A percentile compares a stretch with the other conserved stretches of the same genome.
phyloP scores from a whole-genome alignment of 2,888 invertebrate genomes.

The Myopa tessellatipennis region DNA sequence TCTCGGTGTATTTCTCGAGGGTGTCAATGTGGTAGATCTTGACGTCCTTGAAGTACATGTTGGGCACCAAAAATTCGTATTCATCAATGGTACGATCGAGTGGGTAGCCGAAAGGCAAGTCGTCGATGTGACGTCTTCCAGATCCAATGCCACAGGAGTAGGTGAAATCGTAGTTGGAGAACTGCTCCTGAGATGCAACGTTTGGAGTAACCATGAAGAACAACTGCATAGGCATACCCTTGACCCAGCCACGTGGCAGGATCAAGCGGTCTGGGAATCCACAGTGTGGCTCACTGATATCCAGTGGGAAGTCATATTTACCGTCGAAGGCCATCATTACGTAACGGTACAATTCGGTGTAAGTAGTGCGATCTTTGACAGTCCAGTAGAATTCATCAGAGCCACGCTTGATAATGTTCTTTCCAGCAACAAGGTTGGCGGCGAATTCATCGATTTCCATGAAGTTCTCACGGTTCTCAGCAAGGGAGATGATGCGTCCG shows the following conservation, averaged over 20 bases:
- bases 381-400: conserved; percentile 62
- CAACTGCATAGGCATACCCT: conserved; percentile 73
- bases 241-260: conserved; percentile 73
- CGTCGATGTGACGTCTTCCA: conserved; percentile 71
- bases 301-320: conserved; percentile 66
- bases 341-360: conserved; percentile 67
- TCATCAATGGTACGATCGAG: conserved; percentile 76
- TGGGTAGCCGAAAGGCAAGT: conserved; percentile 77
- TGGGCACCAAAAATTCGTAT: conserved; percentile 71
- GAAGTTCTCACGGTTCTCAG: conserved; percentile 72
- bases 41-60: conserved; percentile 74
- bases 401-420: conserved; percentile 58
- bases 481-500: conserved; percentile 69
- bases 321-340: conserved; percentile 68
- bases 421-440: conserved; percentile 71
- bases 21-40: conserved; percentile 51
- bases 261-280: conserved; percentile 73
- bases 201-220: conserved; percentile 72
- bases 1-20: conserved; percentile 48
- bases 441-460: conserved; percentile 75
- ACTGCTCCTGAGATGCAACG: conserved; percentile 53
- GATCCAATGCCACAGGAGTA: conserved; percentile 70
- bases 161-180: conserved; percentile 66
- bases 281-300: conserved; percentile 68
- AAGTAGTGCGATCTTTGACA: conserved; percentile 71